A percentile compares a stretch with the other conserved stretches of the same genome.
These are phyloP conservation scores for Orchesella cincta DNA, from an alignment of 1,140 invertebrate genomes.

Conservation along the genomic window DNA sequence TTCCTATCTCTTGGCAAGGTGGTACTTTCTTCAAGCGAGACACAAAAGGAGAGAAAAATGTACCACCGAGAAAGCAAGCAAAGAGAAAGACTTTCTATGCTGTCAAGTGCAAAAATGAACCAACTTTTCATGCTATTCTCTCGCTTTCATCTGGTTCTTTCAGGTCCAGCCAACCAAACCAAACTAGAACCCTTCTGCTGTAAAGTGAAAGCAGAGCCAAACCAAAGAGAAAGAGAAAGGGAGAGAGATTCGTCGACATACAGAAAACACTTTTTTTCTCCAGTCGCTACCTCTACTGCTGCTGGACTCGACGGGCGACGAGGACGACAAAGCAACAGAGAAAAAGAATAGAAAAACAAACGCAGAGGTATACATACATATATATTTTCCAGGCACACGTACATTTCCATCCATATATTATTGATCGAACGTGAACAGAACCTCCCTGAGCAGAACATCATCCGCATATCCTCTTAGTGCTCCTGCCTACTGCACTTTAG, in stretches of 20 bases:
- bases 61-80: neutral
- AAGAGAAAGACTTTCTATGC: neutral
- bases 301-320: neutral
- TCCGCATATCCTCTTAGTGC: neutral
- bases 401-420: too few relatives aligned
- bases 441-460: neutral
- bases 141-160: neutral
- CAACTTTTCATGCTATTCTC: neutral
- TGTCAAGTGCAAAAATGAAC: constrained; percentile 14
- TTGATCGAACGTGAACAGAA: too few relatives aligned
- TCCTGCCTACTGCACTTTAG: neutral
- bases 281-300: neutral
- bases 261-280: neutral
- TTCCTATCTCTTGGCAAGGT: neutral
- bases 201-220: neutral
- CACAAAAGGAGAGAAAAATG: neutral
- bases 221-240: neutral
- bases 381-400: too few relatives aligned
- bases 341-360: neutral
- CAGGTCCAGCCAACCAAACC: neutral
- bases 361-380: neutral
- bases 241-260: neutral
- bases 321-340: neutral
- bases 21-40: neutral
- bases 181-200: neutral